These are phyloP conservation scores for Calycopis cecrops DNA, from an alignment of 1,140 invertebrate genomes.

Conservation along the genomic window DNA sequence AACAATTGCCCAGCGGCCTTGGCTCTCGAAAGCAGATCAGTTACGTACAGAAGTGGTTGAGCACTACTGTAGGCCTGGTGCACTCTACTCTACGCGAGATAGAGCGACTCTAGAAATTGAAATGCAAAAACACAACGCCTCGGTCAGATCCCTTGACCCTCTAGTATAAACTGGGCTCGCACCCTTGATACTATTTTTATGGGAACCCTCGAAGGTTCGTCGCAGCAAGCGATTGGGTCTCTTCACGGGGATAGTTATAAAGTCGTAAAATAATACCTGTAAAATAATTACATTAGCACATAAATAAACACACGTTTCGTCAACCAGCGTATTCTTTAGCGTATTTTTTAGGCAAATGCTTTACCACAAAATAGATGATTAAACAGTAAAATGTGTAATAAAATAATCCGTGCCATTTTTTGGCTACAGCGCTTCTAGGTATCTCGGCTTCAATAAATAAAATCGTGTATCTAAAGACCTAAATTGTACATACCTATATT, in stretches of 20 bases:
- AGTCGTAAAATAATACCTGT: conserved; percentile 46
- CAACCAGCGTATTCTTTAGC: conserved; percentile 28
- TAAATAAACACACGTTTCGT: conserved; percentile 9
- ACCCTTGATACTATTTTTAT: conserved; percentile 66
- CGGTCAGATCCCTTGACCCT: conserved; percentile 51
- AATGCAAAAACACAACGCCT: conserved; percentile 31
- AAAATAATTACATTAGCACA: conserved; percentile 34
- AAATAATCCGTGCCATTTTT: too few relatives aligned
- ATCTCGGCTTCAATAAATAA: too few relatives aligned
- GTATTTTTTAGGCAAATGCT: conserved; percentile 8
- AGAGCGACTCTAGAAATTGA: conserved; percentile 34
- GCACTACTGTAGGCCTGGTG: conserved; percentile 47
- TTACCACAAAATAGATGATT: too few relatives aligned
- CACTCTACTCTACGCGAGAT: conserved; percentile 38
- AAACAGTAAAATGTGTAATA: too few relatives aligned
- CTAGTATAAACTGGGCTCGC: conserved; percentile 55
- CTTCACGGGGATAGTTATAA: conserved; percentile 47
- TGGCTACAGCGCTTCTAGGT: too few relatives aligned
- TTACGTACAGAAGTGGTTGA: conserved; percentile 64
- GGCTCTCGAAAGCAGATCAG: conserved; percentile 45
- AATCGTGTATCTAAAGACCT: too few relatives aligned
- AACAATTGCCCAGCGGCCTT: conserved; percentile 63
- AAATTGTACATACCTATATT: too few relatives aligned
- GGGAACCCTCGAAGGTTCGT: conserved; percentile 44
- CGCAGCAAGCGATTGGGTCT: conserved; percentile 47